Conservation (phyloP, 2,797 vertebrate genomes). For the Pantherophis vulpinus region DNA sequence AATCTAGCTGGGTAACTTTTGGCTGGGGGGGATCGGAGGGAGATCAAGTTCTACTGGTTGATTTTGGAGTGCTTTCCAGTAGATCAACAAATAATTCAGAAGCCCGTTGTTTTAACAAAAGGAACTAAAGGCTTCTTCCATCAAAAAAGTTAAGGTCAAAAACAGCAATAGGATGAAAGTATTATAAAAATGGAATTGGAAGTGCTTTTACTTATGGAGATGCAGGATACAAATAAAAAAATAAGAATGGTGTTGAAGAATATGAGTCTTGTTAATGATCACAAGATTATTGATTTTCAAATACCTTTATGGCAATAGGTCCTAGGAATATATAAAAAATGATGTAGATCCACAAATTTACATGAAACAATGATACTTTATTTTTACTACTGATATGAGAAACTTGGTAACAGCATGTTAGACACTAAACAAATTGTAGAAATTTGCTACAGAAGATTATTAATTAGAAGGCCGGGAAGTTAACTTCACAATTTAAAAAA, state of each 20-base stretch:
- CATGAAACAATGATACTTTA: neutral
- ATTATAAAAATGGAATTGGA: neutral
- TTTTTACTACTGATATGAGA: neutral
- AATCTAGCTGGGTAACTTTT: neutral
- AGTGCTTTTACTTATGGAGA: neutral
- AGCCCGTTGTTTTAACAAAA: neutral
- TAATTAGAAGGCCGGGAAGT: neutral
- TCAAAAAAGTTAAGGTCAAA: neutral
- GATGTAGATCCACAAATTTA: neutral
- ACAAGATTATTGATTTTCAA: neutral
- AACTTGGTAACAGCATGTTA: neutral
- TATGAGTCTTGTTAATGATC: neutral
- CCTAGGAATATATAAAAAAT: neutral
- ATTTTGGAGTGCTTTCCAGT: neutral
- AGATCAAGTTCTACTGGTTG: neutral
- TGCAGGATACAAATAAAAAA: neutral
- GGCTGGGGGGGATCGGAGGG: neutral
- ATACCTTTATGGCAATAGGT: neutral
- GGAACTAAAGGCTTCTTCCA: neutral
- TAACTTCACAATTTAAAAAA: neutral
- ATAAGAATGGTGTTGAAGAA: neutral
- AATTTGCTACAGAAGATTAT: neutral
- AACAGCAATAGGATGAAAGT: neutral
- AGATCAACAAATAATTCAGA: neutral
- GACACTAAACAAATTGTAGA: neutral